Conservation (phyloP, 2,797 vertebrate species). For the Aeoliscus strigatus region DNA sequence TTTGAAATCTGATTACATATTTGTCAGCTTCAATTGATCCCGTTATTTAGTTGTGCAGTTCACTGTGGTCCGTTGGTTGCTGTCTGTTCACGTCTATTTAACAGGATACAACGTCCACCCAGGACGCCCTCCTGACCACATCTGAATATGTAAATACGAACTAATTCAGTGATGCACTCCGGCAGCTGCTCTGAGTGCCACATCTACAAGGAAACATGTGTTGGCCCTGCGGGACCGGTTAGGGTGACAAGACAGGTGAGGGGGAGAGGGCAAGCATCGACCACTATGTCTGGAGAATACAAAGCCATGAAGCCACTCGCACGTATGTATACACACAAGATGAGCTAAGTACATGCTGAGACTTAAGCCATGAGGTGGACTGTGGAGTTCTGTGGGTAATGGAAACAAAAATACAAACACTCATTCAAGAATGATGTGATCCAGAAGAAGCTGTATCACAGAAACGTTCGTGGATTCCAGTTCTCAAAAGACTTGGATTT, state of each 20-base stretch:
- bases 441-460: conserved; percentile 23
- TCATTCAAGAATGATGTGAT: conserved; percentile 20
- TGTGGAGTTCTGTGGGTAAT: not conserved
- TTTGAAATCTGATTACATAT: too few species aligned
- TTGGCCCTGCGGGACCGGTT: conserved; percentile 64
- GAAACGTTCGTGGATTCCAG: conserved; percentile 33
- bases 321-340: conserved; percentile 14
- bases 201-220: conserved; percentile 70
- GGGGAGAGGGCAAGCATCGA: conserved; percentile 46
- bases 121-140: conserved; percentile 33
- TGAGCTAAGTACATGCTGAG: not conserved
- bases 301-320: conserved; percentile 9
- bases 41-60: too few species aligned
- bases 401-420: conserved; percentile 9
- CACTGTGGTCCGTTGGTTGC: too few species aligned
- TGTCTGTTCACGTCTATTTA: too few species aligned
- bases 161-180: conserved; percentile 51
- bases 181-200: conserved; percentile 59
- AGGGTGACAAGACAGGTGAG: conserved; percentile 69
- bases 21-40: too few species aligned
- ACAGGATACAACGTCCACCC: conserved; percentile 32
- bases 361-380: conserved; percentile 2
- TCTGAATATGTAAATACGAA: conserved; percentile 70
- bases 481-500: conserved; percentile 49
- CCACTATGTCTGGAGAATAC: conserved; percentile 45